Conservation (phyloP, 2,113 vertebrate species). For the Gymnobelideus leadbeateri region DNA sequence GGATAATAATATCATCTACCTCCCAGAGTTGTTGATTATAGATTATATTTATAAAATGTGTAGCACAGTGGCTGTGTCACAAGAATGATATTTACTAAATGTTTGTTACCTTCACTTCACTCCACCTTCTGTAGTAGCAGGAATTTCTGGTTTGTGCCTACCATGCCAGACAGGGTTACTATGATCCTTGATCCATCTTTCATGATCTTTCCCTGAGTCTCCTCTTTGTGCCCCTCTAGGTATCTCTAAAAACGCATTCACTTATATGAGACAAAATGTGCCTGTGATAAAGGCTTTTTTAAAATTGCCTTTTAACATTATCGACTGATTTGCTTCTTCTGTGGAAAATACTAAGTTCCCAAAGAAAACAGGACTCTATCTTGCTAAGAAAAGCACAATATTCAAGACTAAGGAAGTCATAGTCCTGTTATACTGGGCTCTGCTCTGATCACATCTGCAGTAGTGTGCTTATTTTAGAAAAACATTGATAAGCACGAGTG, state of each 20-base stretch:
- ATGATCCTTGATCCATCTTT: background rate
- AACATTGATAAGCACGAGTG: background rate
- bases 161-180: background rate
- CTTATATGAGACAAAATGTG: background rate
- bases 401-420: background rate
- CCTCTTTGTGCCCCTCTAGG: background rate
- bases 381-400: background rate
- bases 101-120: background rate
- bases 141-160: background rate
- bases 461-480: background rate
- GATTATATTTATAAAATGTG: background rate
- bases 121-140: background rate
- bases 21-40: background rate
- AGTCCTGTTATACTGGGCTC: background rate
- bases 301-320: background rate
- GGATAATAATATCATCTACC: background rate
- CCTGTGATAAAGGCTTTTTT: background rate
- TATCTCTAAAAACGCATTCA: background rate
- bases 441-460: background rate
- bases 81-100: background rate
- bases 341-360: background rate
- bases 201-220: background rate
- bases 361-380: background rate
- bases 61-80: background rate
- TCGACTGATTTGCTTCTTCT: background rate